phyloP scores from a whole-genome alignment of 2,113 vertebrate species.

The Megaceryle torquata region DNA sequence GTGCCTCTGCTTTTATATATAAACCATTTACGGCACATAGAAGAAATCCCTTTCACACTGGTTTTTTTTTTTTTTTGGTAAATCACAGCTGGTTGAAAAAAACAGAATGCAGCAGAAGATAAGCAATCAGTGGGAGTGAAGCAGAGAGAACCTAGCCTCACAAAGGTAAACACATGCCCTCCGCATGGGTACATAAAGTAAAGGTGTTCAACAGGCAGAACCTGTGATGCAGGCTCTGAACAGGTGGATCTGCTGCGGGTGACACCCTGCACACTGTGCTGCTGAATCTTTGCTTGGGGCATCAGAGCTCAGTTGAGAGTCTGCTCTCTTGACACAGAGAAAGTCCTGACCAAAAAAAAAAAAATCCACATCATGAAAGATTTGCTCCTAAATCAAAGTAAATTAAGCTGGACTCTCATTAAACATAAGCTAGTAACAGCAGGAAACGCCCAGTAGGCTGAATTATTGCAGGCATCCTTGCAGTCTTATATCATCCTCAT shows the following conservation, averaged over 20 bases:
- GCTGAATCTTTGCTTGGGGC: not conserved
- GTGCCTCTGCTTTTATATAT: not conserved
- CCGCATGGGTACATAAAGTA: not conserved
- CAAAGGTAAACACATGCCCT: not conserved
- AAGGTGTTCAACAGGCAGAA: not conserved
- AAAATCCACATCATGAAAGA: rapidly evolving
- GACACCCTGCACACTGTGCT: not conserved
- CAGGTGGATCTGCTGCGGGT: not conserved
- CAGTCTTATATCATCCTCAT: not conserved
- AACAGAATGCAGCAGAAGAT: not conserved
- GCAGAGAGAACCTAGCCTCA: not conserved
- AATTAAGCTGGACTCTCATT: not conserved
- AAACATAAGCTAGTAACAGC: not conserved
- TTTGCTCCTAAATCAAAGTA: not conserved
- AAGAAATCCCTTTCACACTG: not conserved
- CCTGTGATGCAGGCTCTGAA: not conserved
- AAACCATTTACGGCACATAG: not conserved
- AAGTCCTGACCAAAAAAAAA: not conserved
- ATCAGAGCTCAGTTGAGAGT: not conserved
- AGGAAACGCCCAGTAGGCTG: not conserved
- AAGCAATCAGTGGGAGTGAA: not conserved
- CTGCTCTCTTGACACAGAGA: not conserved
- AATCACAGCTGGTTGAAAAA: not conserved
- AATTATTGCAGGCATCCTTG: not conserved
- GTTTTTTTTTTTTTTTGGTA: not conserved